These are phyloP conservation scores for Marmota monax DNA, from an alignment of 2,113 vertebrate genomes.

Conservation along the genomic window DNA sequence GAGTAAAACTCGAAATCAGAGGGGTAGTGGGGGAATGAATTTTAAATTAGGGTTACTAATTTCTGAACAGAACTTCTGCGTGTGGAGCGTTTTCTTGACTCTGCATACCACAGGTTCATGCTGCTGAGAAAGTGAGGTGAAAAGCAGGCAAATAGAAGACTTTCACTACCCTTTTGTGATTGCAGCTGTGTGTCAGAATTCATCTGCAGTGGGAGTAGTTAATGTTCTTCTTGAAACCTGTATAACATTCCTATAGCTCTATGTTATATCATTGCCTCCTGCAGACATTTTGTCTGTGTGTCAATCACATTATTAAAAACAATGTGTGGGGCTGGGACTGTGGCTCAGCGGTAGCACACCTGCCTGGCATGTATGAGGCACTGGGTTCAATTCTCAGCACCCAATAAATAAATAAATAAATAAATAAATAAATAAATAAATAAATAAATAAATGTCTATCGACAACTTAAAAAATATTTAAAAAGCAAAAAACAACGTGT, in stretches of 20 bases:
- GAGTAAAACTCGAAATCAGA: neutral
- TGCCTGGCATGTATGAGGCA: too few relatives aligned
- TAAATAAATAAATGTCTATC: too few relatives aligned
- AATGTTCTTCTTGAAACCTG: neutral
- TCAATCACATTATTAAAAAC: neutral
- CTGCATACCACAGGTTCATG: neutral
- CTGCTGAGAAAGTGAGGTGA: neutral
- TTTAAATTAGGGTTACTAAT: neutral
- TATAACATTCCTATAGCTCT: neutral
- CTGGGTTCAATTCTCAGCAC: too few relatives aligned
- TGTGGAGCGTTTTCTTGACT: neutral
- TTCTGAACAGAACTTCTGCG: neutral
- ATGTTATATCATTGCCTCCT: neutral
- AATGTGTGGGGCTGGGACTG: neutral
- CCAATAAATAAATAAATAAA: too few relatives aligned
- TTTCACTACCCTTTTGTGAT: neutral
- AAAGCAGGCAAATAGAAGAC: neutral
- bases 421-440: too few relatives aligned
- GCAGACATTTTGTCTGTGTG: neutral
- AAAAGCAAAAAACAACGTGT: neutral
- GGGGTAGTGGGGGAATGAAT: neutral
- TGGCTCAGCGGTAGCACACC: too few relatives aligned
- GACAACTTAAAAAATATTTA: too few relatives aligned
- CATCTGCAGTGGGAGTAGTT: neutral
- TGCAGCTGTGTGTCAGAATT: neutral